Evolutionary conservation across 1,140 invertebrate genomes (phyloP).

Genomic region (Drosophila busckii): DNA sequence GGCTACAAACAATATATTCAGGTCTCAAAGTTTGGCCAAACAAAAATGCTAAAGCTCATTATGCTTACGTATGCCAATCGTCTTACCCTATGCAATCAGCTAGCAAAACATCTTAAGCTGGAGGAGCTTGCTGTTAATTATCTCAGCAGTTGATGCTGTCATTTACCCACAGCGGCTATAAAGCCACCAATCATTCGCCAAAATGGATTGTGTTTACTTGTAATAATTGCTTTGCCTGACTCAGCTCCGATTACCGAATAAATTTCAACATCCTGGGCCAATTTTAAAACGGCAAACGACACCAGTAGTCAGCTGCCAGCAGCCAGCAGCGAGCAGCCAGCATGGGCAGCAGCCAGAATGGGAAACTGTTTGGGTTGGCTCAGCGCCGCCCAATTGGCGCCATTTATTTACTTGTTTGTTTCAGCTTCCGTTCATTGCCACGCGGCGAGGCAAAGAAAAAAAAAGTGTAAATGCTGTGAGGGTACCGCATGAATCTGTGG

Average conservation of each 20-base stretch:
- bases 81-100: conserved; percentile 38
- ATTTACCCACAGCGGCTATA: too few relatives aligned
- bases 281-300: conserved; percentile 69
- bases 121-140: conserved; percentile 28
- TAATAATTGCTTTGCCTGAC: conserved; percentile 70
- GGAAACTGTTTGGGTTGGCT: neutral
- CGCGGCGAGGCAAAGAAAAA: too few relatives aligned
- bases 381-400: conserved; percentile 63
- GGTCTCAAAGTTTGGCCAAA: too few relatives aligned
- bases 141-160: too few relatives aligned
- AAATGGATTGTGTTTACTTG: conserved; percentile 76
- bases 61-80: conserved; percentile 1
- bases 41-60: too few relatives aligned
- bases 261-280: conserved; percentile 44
- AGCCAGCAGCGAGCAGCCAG: neutral
- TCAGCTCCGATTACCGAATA: conserved; percentile 68
- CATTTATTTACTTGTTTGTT: conserved; percentile 78
- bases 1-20: too few relatives aligned
- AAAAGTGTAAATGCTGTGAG: conserved; percentile 72
- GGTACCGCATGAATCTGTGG: conserved; percentile 45
- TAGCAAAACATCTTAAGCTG: conserved; percentile 15
- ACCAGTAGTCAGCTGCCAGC: conserved; percentile 1
- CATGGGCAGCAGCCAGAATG: neutral
- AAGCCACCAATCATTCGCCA: conserved; percentile 67
- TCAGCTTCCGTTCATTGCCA: conserved; percentile 77